Conservation (phyloP, 2,797 vertebrate genomes). For the Meda fulgida region DNA sequence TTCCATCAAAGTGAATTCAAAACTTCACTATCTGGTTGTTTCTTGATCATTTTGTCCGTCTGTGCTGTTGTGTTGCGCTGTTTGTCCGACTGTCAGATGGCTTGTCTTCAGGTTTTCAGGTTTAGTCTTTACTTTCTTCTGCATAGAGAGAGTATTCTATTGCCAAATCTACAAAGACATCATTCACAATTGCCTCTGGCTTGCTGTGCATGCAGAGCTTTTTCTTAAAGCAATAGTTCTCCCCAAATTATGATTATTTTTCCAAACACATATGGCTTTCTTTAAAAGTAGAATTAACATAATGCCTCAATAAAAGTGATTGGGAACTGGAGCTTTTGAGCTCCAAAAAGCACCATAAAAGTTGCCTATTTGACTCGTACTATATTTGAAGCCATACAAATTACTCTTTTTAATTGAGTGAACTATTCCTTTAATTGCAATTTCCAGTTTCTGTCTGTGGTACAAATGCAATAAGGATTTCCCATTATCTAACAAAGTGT, state of each 20-base stretch:
- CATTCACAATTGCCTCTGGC: not conserved
- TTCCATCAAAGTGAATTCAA: not conserved
- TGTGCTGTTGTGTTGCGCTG: not conserved
- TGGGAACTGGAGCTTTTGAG: not conserved
- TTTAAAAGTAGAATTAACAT: not conserved
- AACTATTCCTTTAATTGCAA: slow-evolving; percentile 15
- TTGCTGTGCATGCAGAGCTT: slow-evolving; percentile 19
- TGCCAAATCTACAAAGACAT: not conserved
- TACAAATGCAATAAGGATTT: not conserved
- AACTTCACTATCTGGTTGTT: not conserved
- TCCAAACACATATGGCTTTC: not conserved
- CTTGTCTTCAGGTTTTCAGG: not conserved
- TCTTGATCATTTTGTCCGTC: slow-evolving; percentile 1
- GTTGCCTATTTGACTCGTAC: not conserved
- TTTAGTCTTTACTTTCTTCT: not conserved
- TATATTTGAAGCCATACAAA: not conserved
- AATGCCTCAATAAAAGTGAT: not conserved
- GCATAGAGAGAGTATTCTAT: not conserved
- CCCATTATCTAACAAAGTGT: not conserved
- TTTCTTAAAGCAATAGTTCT: not conserved
- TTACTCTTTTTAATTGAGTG: not conserved
- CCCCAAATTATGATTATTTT: not conserved
- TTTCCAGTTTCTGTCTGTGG: not conserved
- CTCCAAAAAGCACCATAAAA: not conserved
- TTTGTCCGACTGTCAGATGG: not conserved